A percentile compares a stretch with the other conserved stretches of the same genome.
Evolutionary conservation across 2,888 invertebrate genomes (phyloP).

Genomic region (Oasisia sp.): DNA sequence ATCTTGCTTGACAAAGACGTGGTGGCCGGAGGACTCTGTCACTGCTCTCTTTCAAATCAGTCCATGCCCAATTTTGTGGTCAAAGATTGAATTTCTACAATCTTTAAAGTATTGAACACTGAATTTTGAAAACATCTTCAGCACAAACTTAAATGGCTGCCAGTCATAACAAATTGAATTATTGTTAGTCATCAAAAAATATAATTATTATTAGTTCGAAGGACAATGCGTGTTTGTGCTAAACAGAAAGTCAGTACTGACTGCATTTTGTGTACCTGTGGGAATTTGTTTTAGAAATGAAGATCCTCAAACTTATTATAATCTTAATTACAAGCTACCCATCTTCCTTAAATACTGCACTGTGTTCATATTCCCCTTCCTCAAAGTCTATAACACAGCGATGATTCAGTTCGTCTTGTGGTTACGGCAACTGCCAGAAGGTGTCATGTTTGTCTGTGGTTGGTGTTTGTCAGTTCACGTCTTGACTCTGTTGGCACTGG

Average conservation of each 20-base stretch:
- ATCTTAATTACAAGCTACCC: not conserved
- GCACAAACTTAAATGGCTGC: no score
- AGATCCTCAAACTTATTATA: not conserved
- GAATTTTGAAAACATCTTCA: no score
- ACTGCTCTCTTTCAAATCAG: no score
- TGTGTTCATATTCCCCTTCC: not conserved
- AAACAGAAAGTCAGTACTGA: not conserved
- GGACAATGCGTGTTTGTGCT: not conserved
- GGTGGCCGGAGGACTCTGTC: not conserved
- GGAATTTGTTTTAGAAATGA: not conserved
- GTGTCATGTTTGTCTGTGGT: constrained; percentile 9
- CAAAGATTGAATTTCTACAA: no score
- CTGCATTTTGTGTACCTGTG: not conserved
- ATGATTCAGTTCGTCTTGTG: not conserved
- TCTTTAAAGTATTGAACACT: no score
- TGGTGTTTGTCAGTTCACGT: not conserved
- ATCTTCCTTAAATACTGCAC: not conserved
- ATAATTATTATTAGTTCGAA: no score
- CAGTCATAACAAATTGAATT: no score
- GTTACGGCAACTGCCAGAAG: not conserved
- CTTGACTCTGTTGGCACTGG: not conserved
- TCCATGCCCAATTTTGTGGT: no score
- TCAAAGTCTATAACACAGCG: not conserved
- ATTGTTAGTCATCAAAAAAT: no score
- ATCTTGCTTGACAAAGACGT: not conserved